Evolutionary conservation across 2,888 invertebrate species (phyloP).

Genomic region (Scaptomyza flava): DNA sequence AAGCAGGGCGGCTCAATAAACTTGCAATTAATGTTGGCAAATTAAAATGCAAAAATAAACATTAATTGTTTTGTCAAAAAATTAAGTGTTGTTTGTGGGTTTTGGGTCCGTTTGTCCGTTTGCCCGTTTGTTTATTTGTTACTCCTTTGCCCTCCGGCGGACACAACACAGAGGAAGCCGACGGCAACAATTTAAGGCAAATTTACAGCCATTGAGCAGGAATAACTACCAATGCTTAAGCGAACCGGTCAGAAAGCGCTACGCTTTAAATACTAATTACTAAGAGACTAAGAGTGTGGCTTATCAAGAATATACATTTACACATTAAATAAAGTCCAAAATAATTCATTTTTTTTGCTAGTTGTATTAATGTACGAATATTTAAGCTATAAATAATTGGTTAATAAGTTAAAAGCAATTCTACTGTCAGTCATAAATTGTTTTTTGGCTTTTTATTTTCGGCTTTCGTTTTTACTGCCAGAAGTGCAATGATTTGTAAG

Average conservation of each 20-base stretch:
- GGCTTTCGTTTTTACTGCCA: neutral
- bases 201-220: conserved; percentile 57
- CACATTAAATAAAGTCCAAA: too few species aligned
- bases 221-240: conserved; percentile 18
- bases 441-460: neutral
- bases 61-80: conserved; percentile 77
- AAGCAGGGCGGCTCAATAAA: conserved; percentile 70
- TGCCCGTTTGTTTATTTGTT: neutral
- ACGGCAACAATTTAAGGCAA: conserved; percentile 47
- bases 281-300: neutral
- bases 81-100: conserved; percentile 39
- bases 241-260: conserved; percentile 28
- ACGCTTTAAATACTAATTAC: conserved; percentile 1
- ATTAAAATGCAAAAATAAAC: conserved; percentile 80
- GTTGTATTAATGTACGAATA: neutral
- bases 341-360: neutral
- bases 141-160: neutral
- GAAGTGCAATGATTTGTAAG: conserved; percentile 6
- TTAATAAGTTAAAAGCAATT: neutral
- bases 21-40: conserved; percentile 78
- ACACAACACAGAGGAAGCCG: conserved; percentile 10
- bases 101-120: neutral
- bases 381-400: neutral
- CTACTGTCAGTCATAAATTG: conserved; percentile 2
- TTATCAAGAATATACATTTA: neutral